Percentiles rank a stretch among this genome's conserved stretches.
Evolutionary conservation across 2,113 vertebrate species (phyloP).

Genomic region (Loxodonta africana): DNA sequence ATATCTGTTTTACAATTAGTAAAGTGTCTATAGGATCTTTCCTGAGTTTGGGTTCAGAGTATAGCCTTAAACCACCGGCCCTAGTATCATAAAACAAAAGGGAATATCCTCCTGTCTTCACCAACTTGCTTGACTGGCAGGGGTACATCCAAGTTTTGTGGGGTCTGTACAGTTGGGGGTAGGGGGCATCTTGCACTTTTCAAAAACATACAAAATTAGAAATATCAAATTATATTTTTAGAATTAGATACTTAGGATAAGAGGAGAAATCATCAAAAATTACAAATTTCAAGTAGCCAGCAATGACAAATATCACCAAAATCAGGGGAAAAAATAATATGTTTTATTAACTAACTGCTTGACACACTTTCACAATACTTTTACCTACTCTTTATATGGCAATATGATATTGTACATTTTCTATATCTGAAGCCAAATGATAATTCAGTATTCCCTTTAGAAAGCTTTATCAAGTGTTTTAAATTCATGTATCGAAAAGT

Average conservation of each 20-base stretch:
- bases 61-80: background rate
- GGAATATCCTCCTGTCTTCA: background rate
- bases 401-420: conserved; percentile 14
- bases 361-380: background rate
- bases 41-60: background rate
- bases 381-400: background rate
- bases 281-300: background rate
- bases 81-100: background rate
- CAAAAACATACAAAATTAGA: background rate
- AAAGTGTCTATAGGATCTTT: background rate
- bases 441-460: background rate
- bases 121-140: background rate
- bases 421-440: background rate
- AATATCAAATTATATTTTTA: background rate
- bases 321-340: background rate
- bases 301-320: background rate
- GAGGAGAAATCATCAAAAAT: background rate
- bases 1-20: background rate
- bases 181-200: background rate
- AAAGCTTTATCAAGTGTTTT: background rate
- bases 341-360: background rate
- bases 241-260: conserved; percentile 7
- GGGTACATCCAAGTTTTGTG: background rate
- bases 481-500: background rate
- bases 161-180: background rate